These are phyloP conservation scores for Corapipo altera DNA, from an alignment of 2,113 vertebrate species.

Conservation along the genomic window DNA sequence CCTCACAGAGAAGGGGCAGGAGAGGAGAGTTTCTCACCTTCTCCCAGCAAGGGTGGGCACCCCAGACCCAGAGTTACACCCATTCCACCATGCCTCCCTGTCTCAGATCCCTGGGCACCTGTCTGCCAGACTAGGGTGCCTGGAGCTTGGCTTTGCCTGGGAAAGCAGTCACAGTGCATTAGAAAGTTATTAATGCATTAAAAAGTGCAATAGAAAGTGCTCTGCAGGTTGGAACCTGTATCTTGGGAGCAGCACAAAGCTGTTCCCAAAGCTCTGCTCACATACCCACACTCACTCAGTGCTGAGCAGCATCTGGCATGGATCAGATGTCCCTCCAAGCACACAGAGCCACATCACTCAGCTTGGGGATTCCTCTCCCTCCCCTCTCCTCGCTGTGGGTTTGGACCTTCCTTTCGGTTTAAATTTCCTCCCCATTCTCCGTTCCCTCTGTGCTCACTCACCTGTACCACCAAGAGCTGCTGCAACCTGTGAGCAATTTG, in stretches of 20 bases:
- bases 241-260: not conserved
- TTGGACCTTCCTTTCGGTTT: not conserved
- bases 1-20: not conserved
- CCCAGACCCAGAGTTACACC: not conserved
- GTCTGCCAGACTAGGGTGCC: not conserved
- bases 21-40: not conserved
- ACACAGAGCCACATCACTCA: not conserved
- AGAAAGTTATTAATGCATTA: not conserved
- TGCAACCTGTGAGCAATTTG: not conserved
- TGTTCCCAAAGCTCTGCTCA: not conserved
- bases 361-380: not conserved
- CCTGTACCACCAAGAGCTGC: not conserved
- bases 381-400: not conserved
- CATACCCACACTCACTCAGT: accelerated
- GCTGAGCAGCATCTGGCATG: not conserved
- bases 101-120: not conserved
- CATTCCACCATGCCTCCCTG: not conserved
- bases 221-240: not conserved
- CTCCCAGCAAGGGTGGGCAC: not conserved
- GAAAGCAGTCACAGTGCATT: not conserved
- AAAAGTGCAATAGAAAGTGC: not conserved
- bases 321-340: not conserved
- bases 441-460: not conserved
- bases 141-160: not conserved
- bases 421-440: not conserved